These are phyloP conservation scores for Clepsis dumicolana DNA, from an alignment of 2,888 invertebrate species.

Conservation along the genomic window DNA sequence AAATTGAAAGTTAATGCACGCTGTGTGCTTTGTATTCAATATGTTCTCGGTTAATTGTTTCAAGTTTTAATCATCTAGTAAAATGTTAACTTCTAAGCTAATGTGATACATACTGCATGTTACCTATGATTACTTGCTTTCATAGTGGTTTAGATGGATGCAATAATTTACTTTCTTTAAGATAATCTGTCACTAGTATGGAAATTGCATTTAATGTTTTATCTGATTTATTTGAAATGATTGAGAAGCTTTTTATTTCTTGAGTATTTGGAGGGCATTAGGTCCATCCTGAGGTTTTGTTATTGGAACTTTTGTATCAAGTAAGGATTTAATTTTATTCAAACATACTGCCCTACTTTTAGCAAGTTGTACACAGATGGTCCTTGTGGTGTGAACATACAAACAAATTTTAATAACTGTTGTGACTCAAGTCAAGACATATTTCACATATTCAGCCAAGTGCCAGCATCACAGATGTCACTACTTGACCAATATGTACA, in stretches of 20 bases:
- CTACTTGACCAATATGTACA: not conserved
- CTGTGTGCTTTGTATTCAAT: slow-evolving; percentile 10
- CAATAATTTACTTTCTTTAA: slow-evolving; percentile 34
- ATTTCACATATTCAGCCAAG: not conserved
- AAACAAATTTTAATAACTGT: too few species aligned
- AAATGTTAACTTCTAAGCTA: slow-evolving; percentile 33
- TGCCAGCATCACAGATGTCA: too few species aligned
- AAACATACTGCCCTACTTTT: not conserved
- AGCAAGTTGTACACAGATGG: not conserved
- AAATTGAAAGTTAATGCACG: slow-evolving; percentile 36
- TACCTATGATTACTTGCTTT: slow-evolving; percentile 37
- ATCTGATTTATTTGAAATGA: slow-evolving; percentile 7
- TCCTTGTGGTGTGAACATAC: not conserved
- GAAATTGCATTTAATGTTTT: slow-evolving; percentile 41
- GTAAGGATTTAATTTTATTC: not conserved
- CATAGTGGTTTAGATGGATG: slow-evolving; percentile 38
- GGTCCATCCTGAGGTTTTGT: not conserved
- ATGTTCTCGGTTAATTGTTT: not conserved
- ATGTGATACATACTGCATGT: slow-evolving; percentile 31
- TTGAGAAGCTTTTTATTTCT: slow-evolving; percentile 3
- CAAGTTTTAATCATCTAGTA: slow-evolving; percentile 23
- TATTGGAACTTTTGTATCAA: not conserved
- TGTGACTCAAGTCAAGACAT: too few species aligned
- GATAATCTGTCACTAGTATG: slow-evolving; percentile 31
- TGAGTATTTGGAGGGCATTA: not conserved